phyloP scores from a whole-genome alignment of 2,888 invertebrate genomes.

The Cataglyphis albicans region DNA sequence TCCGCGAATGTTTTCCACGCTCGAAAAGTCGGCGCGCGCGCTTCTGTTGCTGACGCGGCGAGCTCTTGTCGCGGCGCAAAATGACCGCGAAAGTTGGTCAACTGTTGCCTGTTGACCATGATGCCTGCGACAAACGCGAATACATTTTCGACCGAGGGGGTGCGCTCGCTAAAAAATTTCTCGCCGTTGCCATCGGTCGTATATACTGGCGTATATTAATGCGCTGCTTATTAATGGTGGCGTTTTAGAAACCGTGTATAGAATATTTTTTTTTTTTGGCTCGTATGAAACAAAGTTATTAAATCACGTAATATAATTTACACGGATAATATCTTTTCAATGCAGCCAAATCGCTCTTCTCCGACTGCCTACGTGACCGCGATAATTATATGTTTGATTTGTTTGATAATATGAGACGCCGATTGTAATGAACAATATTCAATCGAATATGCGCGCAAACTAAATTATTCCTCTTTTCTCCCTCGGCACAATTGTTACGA shows the following conservation, averaged over 20 bases:
- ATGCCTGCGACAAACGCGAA: conserved; percentile 71
- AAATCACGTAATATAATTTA: conserved; percentile 29
- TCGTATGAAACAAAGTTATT: conserved; percentile 20
- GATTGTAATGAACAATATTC: conserved; percentile 19
- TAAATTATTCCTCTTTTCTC: background rate
- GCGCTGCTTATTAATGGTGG: background rate
- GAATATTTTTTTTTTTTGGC: background rate
- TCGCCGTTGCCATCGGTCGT: conserved; percentile 34
- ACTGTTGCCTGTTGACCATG: conserved; percentile 63
- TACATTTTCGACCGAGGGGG: conserved; percentile 65
- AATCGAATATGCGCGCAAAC: background rate
- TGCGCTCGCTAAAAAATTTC: conserved; percentile 47
- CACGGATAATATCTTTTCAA: background rate
- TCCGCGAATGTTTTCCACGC: conserved; percentile 57
- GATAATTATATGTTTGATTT: conserved; percentile 18
- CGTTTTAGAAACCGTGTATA: conserved; percentile 7
- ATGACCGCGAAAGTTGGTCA: conserved; percentile 70
- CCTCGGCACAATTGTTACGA: background rate
- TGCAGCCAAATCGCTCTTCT: background rate
- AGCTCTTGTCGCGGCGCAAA: conserved; percentile 57
- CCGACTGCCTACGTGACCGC: background rate
- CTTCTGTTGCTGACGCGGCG: conserved; percentile 65
- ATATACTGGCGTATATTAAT: conserved; percentile 44
- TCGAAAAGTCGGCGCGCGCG: conserved; percentile 61
- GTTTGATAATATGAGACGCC: conserved; percentile 9